Evolutionary conservation across 1,140 invertebrate species (phyloP).

Genomic region (Halesus radiatus): DNA sequence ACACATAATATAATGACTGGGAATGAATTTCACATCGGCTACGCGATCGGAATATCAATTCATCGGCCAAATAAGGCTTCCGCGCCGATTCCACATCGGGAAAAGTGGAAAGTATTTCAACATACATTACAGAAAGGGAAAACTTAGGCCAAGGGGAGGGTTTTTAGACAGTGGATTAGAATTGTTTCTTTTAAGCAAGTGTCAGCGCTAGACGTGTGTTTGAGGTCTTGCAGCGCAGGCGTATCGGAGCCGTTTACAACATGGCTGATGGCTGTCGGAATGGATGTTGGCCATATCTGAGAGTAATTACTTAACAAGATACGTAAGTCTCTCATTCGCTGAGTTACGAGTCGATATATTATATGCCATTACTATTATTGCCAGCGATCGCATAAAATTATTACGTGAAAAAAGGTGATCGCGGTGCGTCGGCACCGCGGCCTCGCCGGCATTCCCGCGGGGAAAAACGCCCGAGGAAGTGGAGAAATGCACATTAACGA

Average conservation of each 20-base stretch:
- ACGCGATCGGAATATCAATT: background rate
- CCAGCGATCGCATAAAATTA: slow-evolving; percentile 24
- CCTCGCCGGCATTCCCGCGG: too few species aligned
- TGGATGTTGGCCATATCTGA: slow-evolving; percentile 19
- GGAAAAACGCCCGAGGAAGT: too few species aligned
- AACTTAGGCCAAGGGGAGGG: too few species aligned
- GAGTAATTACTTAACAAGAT: slow-evolving; percentile 28
- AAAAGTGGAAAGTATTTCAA: background rate
- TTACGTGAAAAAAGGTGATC: background rate
- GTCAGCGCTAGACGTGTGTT: too few species aligned
- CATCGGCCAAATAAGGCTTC: background rate
- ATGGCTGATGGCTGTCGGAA: slow-evolving; percentile 15
- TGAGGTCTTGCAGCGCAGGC: background rate
- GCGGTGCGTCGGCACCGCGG: background rate
- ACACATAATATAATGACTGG: background rate
- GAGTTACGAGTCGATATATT: slow-evolving; percentile 26
- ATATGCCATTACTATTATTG: slow-evolving; percentile 1
- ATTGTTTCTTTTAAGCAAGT: too few species aligned
- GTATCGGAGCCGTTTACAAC: background rate
- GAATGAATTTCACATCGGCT: background rate
- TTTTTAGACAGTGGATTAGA: too few species aligned
- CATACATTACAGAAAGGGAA: too few species aligned
- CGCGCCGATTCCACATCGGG: background rate
- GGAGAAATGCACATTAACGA: background rate
- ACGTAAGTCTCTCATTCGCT: background rate